These are phyloP conservation scores for Patiria pectinifera DNA, from an alignment of 53 echinoderm and acorn worm species.

Conservation along the genomic window DNA sequence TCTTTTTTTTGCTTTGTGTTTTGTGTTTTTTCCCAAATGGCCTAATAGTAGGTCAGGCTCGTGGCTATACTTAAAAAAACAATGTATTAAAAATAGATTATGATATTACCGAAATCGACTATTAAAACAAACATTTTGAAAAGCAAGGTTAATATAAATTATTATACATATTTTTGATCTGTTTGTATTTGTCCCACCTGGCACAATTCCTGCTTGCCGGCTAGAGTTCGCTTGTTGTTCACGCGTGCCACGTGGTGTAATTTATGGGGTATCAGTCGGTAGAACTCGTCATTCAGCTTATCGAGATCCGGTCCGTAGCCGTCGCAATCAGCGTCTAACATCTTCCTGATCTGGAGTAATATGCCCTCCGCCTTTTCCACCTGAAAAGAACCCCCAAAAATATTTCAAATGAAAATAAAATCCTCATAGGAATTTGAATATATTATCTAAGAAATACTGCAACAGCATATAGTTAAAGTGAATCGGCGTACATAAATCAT, in stretches of 20 bases:
- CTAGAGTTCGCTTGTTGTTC: conserved; percentile 61
- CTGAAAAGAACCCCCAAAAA: conserved; percentile 36
- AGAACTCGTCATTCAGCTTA: conserved; percentile 64
- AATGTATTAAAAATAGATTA: too few relatives aligned
- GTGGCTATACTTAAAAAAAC: too few relatives aligned
- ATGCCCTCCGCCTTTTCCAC: conserved; percentile 83
- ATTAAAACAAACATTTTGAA: too few relatives aligned
- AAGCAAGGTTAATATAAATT: too few relatives aligned
- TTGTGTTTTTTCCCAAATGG: too few relatives aligned
- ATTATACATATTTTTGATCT: background rate
- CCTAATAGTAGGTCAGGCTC: too few relatives aligned
- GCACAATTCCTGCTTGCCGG: conserved; percentile 83
- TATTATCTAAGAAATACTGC: background rate
- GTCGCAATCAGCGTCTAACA: conserved; percentile 31
- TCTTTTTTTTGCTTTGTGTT: too few relatives aligned
- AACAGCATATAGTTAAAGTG: too few relatives aligned
- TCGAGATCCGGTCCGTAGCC: conserved; percentile 13
- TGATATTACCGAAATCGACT: too few relatives aligned
- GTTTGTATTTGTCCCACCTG: conserved; percentile 62
- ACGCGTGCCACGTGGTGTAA: conserved; percentile 12
- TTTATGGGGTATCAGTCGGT: conserved; percentile 71
- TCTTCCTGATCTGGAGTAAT: conserved; percentile 73
- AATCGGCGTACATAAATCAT: too few relatives aligned
- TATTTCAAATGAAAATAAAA: background rate
- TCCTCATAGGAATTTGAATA: too few relatives aligned